Conservation (phyloP, 2,113 vertebrate species). For the Thomomys bottae region DNA sequence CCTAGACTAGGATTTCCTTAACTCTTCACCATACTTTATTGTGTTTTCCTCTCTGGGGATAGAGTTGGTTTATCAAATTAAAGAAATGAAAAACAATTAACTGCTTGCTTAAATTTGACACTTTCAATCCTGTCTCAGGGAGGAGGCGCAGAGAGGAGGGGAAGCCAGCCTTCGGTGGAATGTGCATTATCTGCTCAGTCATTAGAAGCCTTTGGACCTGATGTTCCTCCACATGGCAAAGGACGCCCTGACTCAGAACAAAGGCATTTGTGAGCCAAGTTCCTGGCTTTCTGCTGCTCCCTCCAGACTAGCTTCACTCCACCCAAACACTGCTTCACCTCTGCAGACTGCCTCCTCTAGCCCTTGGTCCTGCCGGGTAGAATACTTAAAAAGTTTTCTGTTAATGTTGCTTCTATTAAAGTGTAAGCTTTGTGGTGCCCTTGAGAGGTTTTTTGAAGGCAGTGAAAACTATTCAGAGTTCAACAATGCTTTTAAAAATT, state of each 20-base stretch:
- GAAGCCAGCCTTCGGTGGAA: neutral
- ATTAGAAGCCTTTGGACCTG: neutral
- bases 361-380: neutral
- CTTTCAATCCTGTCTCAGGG: neutral
- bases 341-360: neutral
- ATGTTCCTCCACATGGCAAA: neutral
- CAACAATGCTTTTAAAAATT: constrained; percentile 64
- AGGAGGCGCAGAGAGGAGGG: neutral
- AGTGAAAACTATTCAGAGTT: constrained; percentile 50
- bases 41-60: neutral
- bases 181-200: neutral
- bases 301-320: neutral
- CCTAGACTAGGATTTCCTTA: neutral
- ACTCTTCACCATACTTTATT: neutral
- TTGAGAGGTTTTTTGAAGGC: neutral
- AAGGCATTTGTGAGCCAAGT: neutral
- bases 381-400: constrained; percentile 32
- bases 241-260: constrained; percentile 20
- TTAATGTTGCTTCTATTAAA: constrained; percentile 42
- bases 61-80: constrained; percentile 5
- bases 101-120: neutral
- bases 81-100: neutral
- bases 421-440: constrained; percentile 36
- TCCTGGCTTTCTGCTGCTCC: neutral
- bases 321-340: accelerated